Base-by-base conservation (phyloP, 2,113 vertebrate genomes). In the Marmota flaviventris region DNA sequence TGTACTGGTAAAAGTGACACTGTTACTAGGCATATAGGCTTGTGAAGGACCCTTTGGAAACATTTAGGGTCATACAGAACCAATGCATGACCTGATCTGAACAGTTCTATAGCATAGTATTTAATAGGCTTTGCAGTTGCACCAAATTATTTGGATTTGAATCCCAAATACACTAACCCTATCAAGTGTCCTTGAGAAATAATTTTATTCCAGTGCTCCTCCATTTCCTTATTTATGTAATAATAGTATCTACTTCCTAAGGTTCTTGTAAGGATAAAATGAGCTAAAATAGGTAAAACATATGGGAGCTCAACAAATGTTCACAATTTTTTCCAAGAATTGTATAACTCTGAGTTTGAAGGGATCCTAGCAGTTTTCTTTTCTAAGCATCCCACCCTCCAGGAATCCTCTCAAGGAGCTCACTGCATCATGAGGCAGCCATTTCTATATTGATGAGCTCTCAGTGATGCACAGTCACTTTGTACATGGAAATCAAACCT, bases 251-350 rank as follows among this genome's bases (percentile, higher is more conserved):
- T 78, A 84, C 63, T 79, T 94, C n/a, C 25, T 91, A 63, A 91
- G 11, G 25, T 97, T 95, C 91, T 87, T 81, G 4, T 78, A 34
- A 91, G 58, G 63, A 89, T 95, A 94, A 84, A 94, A 92, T 79
- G 20, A 42, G 12, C 22, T 79, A 61, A 95, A 92, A 92, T 85
- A 94, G 70, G 37, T 86, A 94, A 97, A 94, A 58, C 58, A 84
- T 75, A 95, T 86, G 48, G 51, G 20, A 94, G 2, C 20, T 76
- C 83, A 93, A 63, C 83, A 95, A 89, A 94, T 89, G 53, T 92
- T 97, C 48, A 22, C 51, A 81, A 76, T 78, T 94, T 63, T 85
- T 91, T 91, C 67, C 24, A 95, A 70, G 25, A 98, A 91, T 88
- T 89, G 25, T 90, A 25, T 97, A 93, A 63, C 42, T 78, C 67